A percentile compares a stretch with the other conserved stretches of the same genome.
These are phyloP conservation scores for Molossus molossus DNA, from an alignment of 2,797 vertebrate species.

Conservation along the genomic window DNA sequence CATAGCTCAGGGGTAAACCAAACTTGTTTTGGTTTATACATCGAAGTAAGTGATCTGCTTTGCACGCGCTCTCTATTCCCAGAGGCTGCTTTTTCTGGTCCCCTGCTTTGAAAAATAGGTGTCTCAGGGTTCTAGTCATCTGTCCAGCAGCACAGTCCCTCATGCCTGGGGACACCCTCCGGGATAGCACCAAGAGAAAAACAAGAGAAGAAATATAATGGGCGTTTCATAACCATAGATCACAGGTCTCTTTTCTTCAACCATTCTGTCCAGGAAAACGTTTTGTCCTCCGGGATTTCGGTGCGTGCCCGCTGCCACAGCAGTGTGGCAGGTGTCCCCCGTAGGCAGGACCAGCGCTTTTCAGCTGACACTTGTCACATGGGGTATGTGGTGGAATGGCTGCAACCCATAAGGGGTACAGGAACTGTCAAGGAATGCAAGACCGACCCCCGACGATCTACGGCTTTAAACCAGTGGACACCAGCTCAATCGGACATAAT, in stretches of 20 bases:
- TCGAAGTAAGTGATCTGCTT: neutral
- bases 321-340: neutral
- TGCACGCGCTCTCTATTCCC: neutral
- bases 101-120: neutral
- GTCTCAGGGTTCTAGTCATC: neutral
- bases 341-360: neutral
- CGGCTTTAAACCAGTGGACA: neutral
- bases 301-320: fast-evolving
- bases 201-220: neutral
- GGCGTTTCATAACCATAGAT: neutral
- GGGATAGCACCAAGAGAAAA: neutral
- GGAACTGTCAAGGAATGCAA: neutral
- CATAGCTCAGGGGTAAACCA: neutral
- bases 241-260: neutral
- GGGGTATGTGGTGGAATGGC: neutral
- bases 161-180: neutral
- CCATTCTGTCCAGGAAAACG: neutral
- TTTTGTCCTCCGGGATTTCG: neutral
- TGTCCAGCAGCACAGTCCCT: neutral
- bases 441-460: neutral
- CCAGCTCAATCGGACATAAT: neutral
- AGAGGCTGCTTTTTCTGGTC: neutral
- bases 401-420: too few relatives aligned
- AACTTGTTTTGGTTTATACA: neutral
- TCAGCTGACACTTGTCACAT: neutral